These are phyloP conservation scores for Vicugna pacos DNA, from an alignment of 2,113 vertebrate species.

Conservation along the genomic window DNA sequence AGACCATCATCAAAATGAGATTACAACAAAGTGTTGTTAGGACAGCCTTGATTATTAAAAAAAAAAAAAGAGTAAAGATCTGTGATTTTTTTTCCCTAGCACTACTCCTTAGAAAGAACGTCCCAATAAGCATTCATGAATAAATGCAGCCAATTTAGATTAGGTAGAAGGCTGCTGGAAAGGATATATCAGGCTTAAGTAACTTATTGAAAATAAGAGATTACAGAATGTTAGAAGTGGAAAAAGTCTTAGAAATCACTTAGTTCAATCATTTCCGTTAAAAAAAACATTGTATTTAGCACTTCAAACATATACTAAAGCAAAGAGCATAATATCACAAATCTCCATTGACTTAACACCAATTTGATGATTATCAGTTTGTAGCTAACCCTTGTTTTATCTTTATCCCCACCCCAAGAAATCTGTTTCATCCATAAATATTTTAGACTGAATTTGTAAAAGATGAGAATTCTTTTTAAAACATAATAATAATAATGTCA, in stretches of 20 bases:
- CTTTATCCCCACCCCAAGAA: background rate
- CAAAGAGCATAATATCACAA: background rate
- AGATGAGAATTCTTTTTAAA: constrained; percentile 1
- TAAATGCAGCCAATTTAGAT: background rate
- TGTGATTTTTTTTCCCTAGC: background rate
- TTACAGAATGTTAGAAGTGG: background rate
- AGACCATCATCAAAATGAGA: background rate
- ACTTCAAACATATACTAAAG: background rate
- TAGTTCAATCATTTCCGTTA: background rate
- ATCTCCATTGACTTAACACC: background rate
- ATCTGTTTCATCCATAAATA: background rate
- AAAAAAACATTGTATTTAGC: background rate
- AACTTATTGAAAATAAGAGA: background rate
- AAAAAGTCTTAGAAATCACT: background rate
- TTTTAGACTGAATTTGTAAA: background rate
- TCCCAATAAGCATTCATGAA: background rate
- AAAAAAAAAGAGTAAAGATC: background rate
- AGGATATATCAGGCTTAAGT: background rate
- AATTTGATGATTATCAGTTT: background rate
- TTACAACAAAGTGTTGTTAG: background rate
- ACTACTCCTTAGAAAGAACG: background rate
- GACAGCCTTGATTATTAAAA: background rate
- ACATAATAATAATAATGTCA: background rate
- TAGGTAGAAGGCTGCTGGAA: background rate
- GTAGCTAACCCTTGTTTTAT: background rate